These are phyloP conservation scores for Chrysocyon brachyurus DNA, from an alignment of 2,797 vertebrate genomes.

Conservation along the genomic window DNA sequence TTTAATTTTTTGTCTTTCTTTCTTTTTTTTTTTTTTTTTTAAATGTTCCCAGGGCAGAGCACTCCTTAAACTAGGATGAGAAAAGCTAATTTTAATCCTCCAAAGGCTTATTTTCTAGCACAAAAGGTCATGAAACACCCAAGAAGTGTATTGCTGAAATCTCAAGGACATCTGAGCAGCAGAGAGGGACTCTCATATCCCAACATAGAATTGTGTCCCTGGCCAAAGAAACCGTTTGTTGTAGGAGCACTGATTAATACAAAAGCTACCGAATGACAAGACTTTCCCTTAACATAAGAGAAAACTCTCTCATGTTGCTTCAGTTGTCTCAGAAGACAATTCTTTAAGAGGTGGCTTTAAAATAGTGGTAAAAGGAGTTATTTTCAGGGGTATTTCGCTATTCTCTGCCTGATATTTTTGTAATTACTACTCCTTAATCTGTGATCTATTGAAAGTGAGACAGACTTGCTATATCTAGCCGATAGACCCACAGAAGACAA, in stretches of 20 bases:
- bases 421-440: neutral
- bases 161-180: conserved; percentile 17
- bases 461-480: neutral
- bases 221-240: conserved; percentile 1
- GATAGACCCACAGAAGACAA: neutral
- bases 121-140: conserved; percentile 81
- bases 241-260: neutral
- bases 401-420: neutral
- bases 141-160: conserved; percentile 44
- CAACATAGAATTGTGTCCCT: neutral
- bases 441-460: neutral
- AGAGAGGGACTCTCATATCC: neutral
- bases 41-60: conserved; percentile 74
- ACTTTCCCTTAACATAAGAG: neutral
- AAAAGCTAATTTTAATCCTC: conserved; percentile 82
- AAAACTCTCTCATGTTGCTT: neutral
- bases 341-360: neutral
- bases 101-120: conserved; percentile 77
- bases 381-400: conserved; percentile 19
- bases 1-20: neutral
- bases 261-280: neutral
- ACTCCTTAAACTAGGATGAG: conserved; percentile 78
- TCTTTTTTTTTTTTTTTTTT: neutral
- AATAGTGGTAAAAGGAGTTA: neutral
- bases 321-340: conserved; percentile 34